These are phyloP conservation scores for Prinia subflava DNA, from an alignment of 2,113 vertebrate species.

Conservation along the genomic window DNA sequence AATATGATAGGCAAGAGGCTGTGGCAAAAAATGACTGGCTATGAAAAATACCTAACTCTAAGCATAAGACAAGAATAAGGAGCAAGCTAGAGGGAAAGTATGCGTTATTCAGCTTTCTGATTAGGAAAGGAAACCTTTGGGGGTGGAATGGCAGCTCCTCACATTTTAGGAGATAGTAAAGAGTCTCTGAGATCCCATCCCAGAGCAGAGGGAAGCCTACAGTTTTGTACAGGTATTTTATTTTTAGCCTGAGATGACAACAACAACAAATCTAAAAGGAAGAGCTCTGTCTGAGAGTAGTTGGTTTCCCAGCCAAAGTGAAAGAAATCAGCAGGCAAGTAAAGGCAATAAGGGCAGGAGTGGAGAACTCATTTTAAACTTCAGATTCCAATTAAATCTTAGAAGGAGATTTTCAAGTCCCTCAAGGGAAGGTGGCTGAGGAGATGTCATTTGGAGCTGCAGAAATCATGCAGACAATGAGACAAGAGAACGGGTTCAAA, in stretches of 20 bases:
- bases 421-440: background rate
- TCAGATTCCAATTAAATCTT: background rate
- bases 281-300: background rate
- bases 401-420: background rate
- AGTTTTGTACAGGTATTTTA: background rate
- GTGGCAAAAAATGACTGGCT: background rate
- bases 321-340: constrained; percentile 7
- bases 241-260: constrained; percentile 1
- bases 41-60: background rate
- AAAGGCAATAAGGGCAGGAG: background rate
- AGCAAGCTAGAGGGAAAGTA: background rate
- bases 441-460: background rate
- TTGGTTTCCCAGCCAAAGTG: background rate
- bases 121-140: background rate
- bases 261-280: background rate
- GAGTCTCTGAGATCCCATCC: background rate
- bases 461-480: background rate
- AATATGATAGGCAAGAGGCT: background rate
- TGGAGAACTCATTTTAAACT: constrained; percentile 15
- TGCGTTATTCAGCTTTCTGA: background rate
- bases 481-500: background rate
- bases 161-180: background rate
- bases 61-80: background rate
- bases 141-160: background rate
- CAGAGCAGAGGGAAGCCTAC: background rate